Base-by-base conservation (phyloP, 2,797 vertebrate species). In the Otolemur crassicaudatus region DNA sequence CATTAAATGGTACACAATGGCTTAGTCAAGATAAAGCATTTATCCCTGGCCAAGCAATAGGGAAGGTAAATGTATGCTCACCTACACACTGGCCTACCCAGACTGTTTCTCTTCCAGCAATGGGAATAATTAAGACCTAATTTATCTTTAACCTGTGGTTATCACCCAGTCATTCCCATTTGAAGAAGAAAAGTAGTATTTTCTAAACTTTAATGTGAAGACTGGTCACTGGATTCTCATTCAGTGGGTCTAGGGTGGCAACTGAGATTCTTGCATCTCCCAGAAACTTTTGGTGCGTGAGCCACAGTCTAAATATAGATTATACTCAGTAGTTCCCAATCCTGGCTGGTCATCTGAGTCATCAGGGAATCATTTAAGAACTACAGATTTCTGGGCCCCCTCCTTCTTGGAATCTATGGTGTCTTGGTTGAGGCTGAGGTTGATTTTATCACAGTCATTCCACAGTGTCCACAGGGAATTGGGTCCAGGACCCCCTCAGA, bases 161-260 rank as follows among this genome's bases (percentile, higher is more conserved):
- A 79, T 34, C 31, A 3, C 72, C 37, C 76, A 69, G 7, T 69
- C 40, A 95, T 61, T 88, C 60, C 31, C 65, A 63, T 0, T 70
- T 14, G 31, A 1, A 37, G 89, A 88, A 92, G 70, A 77, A 85
- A 89, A 88, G 65, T n/a, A 72, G 22, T 37, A 40, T 37, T 94
- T 96, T 94, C 87, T 80, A 83, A 29, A 81, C 25, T 63, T 91
- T 83, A 86, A 84, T 40, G 31, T 43, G 60, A 77, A 92, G 49
- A 89, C 7, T 27, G 37, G 29, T 86, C 75, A 89, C 84, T 77
- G 6, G 37, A 40, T 16, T 95, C 67, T 87, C 58, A 92, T 58
- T 67, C 90, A 87, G 49, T 34, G 72, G 22, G 31, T 85, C 17
- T 92, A 34, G 46, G 31, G 29, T 40, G 23, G 31, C 31, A 37